These are phyloP conservation scores for Leptobrachium leishanense DNA, from an alignment of 2,113 vertebrate species.

Conservation along the genomic window DNA sequence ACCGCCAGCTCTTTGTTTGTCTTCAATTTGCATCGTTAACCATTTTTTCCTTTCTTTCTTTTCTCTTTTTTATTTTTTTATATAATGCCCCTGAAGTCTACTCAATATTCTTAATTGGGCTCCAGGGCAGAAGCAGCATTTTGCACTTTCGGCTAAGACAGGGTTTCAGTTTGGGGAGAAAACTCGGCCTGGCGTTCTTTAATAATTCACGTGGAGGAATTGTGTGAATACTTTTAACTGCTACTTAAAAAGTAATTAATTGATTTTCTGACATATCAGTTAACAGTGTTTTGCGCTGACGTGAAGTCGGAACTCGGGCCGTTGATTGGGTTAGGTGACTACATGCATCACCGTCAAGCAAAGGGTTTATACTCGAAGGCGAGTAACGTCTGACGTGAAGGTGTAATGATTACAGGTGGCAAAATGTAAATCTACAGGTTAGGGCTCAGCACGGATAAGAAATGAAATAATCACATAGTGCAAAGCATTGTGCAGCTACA, in stretches of 20 bases:
- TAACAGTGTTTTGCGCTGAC: slow-evolving; percentile 81
- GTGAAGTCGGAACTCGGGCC: slow-evolving; percentile 64
- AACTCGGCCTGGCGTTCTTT: slow-evolving; percentile 71
- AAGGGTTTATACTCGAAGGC: slow-evolving; percentile 53
- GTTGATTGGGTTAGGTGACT: slow-evolving; percentile 56
- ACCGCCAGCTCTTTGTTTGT: slow-evolving; percentile 5
- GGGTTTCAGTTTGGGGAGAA: slow-evolving; percentile 51
- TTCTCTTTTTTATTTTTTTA: no score
- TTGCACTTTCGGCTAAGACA: slow-evolving; percentile 56
- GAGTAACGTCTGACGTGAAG: slow-evolving; percentile 55
- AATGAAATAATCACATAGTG: no score
- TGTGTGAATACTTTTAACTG: slow-evolving; percentile 87
- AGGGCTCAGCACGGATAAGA: no score
- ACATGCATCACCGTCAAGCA: slow-evolving; percentile 55
- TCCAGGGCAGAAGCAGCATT: slow-evolving; percentile 60
- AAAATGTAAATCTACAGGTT: no score
- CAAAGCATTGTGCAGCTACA: no score
- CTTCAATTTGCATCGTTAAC: slow-evolving; percentile 1
- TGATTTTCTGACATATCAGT: slow-evolving; percentile 99
- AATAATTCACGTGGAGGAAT: slow-evolving; percentile 92
- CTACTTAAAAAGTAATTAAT: slow-evolving; percentile 98
- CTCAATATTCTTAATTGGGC: slow-evolving; percentile 55
- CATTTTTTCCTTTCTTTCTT: slow-evolving; percentile 15
- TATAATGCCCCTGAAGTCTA: slow-evolving; percentile 45
- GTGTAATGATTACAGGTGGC: slow-evolving; percentile 28